Conservation (phyloP, 30 jellyfish, hydroid and myxozoan species). For the Phacellophora camtschatica region DNA sequence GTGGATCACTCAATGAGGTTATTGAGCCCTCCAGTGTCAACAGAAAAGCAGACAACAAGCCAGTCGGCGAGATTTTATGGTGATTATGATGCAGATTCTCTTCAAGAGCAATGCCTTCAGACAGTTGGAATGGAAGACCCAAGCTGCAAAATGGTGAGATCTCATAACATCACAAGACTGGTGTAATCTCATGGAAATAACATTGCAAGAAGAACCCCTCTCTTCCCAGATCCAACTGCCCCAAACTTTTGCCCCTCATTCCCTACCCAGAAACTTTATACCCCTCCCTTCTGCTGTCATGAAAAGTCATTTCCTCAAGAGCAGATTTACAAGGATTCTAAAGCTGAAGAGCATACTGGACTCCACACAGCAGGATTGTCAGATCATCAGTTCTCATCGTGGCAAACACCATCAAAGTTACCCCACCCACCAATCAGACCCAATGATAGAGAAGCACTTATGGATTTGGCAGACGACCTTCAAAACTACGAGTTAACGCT, state of each 20-base stretch:
- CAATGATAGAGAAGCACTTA: slow-evolving; percentile 50
- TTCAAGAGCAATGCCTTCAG: background rate
- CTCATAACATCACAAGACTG: slow-evolving; percentile 28
- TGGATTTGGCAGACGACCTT: slow-evolving; percentile 56
- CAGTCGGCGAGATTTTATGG: slow-evolving; percentile 1
- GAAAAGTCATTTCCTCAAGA: slow-evolving; percentile 11
- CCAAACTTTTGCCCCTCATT: slow-evolving; percentile 29
- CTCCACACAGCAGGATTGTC: slow-evolving; percentile 33
- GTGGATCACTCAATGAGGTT: background rate
- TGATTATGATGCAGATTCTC: slow-evolving; percentile 23
- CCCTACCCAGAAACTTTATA: slow-evolving; percentile 17
- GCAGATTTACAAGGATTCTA: slow-evolving; percentile 34
- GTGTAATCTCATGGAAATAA: slow-evolving; percentile 22
- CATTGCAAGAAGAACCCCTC: slow-evolving; percentile 1
- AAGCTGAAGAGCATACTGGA: slow-evolving; percentile 5
- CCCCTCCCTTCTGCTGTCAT: background rate
- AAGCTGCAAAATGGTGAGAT: background rate
- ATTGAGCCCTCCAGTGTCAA: slow-evolving; percentile 4
- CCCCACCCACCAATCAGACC: slow-evolving; percentile 33
- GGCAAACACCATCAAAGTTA: slow-evolving; percentile 15
- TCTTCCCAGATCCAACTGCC: slow-evolving; percentile 18
- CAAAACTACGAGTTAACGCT: slow-evolving; percentile 47
- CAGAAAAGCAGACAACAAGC: slow-evolving; percentile 28
- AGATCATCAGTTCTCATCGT: slow-evolving; percentile 37
- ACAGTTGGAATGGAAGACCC: slow-evolving; percentile 16